Percentiles rank a stretch among this genome's conserved stretches.
These are phyloP conservation scores for Drosophila guanche DNA, from an alignment of 1,140 invertebrate genomes.

Conservation along the genomic window DNA sequence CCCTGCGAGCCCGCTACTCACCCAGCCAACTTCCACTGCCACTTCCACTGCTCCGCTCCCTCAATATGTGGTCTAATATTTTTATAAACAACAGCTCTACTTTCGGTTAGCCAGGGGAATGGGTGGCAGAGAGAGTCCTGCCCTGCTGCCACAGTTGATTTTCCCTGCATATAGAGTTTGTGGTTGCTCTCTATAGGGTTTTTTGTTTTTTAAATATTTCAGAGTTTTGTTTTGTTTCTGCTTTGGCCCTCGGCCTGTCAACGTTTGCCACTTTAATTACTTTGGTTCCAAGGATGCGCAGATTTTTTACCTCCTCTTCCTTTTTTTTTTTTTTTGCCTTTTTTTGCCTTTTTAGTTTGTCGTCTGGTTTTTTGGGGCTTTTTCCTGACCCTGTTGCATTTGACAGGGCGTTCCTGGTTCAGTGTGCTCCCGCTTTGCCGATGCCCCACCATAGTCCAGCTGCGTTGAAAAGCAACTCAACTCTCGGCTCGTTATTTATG, in stretches of 20 bases:
- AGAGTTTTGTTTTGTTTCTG: constrained; percentile 13
- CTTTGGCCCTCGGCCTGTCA: constrained; percentile 41
- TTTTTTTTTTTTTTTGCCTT: constrained; percentile 1
- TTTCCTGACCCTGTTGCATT: constrained; percentile 65
- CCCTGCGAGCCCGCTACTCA: neutral
- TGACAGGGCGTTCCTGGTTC: constrained; percentile 42
- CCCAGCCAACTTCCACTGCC: neutral
- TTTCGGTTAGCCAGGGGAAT: constrained; percentile 56
- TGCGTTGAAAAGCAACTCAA: constrained; percentile 67
- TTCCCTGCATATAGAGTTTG: constrained; percentile 34
- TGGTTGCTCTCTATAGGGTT: constrained; percentile 33
- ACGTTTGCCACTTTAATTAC: constrained; percentile 73
- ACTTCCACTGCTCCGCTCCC: neutral
- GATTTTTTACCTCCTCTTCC: constrained; percentile 43
- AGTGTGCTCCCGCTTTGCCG: neutral
- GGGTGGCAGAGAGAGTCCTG: too few species aligned
- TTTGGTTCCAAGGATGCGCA: constrained; percentile 66
- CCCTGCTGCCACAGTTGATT: neutral
- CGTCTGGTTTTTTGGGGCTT: constrained; percentile 10
- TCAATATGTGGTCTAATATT: constrained; percentile 65
- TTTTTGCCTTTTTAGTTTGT: neutral
- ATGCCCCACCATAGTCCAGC: constrained; percentile 15
- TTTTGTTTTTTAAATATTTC: constrained; percentile 16
- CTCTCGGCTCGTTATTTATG: constrained; percentile 74
- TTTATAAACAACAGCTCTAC: constrained; percentile 74